phyloP scores from a whole-genome alignment of 2,888 invertebrate species.

The Deilephila porcellus region DNA sequence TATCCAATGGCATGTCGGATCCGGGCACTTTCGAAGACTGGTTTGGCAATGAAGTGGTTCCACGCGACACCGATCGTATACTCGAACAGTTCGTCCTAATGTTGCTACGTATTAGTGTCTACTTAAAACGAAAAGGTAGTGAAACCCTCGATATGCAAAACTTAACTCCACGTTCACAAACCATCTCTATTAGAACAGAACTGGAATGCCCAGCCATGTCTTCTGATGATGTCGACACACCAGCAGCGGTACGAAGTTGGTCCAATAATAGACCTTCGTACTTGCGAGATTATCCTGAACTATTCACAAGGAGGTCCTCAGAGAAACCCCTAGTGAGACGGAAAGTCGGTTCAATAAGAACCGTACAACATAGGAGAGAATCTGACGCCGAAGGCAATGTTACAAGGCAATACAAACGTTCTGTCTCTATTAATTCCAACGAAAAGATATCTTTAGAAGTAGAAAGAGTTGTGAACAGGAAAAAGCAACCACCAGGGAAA shows the following conservation, averaged over 20 bases:
- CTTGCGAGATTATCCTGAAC: constrained; percentile 72
- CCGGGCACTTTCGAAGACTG: constrained; percentile 68
- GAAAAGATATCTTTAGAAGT: constrained; percentile 14
- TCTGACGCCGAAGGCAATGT: constrained; percentile 12
- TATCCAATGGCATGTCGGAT: constrained; percentile 57
- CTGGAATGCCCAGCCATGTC: constrained; percentile 47
- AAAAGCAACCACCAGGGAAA: background rate
- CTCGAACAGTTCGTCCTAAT: constrained; percentile 75
- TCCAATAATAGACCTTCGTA: constrained; percentile 66
- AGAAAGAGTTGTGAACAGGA: constrained; percentile 9
- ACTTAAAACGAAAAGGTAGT: constrained; percentile 54
- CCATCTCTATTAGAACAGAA: constrained; percentile 37
- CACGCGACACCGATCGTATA: constrained; percentile 73
- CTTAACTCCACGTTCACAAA: constrained; percentile 41
- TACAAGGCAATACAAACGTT: constrained; percentile 14
- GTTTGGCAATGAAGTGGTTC: constrained; percentile 68
- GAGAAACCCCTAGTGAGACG: constrained; percentile 38
- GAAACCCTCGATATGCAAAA: constrained; percentile 46
- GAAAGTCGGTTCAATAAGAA: background rate
- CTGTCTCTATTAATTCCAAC: constrained; percentile 1
- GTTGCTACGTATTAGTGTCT: constrained; percentile 69
- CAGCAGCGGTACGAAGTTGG: constrained; percentile 61
- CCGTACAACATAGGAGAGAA: background rate
- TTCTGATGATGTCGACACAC: constrained; percentile 54
- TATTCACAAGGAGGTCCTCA: constrained; percentile 69